Percentiles rank a stretch among this genome's conserved stretches.
Conservation (phyloP, 2,888 invertebrate species). For the Cantharis rustica region DNA sequence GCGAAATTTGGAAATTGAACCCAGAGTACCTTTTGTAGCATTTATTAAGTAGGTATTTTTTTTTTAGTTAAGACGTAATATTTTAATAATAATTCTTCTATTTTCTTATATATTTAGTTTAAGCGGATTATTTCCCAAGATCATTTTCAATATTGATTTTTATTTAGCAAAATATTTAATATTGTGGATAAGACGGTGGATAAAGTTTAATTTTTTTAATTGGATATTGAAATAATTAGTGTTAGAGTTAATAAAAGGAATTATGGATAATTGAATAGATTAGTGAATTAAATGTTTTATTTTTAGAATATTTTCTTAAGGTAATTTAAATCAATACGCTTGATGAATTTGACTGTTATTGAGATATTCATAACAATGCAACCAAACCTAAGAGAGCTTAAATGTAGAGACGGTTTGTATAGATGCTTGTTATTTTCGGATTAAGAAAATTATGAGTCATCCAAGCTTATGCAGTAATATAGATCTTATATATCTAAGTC, state of each 20-base stretch:
- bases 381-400: constrained; percentile 22
- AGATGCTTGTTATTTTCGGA: constrained; percentile 57
- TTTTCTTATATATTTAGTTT: not conserved
- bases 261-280: not conserved
- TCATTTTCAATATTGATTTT: not conserved
- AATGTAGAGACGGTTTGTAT: constrained; percentile 29
- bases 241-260: not conserved
- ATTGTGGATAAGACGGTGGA: not conserved
- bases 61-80: not conserved
- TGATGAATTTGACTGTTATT: constrained; percentile 10
- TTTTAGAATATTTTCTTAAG: not conserved
- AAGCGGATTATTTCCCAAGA: not conserved
- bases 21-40: too few relatives aligned
- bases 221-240: not conserved
- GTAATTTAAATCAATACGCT: constrained; percentile 1
- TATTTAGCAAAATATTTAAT: not conserved
- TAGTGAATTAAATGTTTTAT: not conserved
- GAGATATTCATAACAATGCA: constrained; percentile 18
- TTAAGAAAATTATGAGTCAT: constrained; percentile 57
- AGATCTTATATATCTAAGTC: constrained; percentile 51
- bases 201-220: not conserved
- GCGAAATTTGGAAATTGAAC: too few relatives aligned
- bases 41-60: not conserved
- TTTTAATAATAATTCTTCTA: not conserved
- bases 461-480: constrained; percentile 45